Percentiles rank a stretch among this genome's conserved stretches.
Conservation (phyloP, 2,888 invertebrate species). For the Caenorhabditis doughertyi region DNA sequence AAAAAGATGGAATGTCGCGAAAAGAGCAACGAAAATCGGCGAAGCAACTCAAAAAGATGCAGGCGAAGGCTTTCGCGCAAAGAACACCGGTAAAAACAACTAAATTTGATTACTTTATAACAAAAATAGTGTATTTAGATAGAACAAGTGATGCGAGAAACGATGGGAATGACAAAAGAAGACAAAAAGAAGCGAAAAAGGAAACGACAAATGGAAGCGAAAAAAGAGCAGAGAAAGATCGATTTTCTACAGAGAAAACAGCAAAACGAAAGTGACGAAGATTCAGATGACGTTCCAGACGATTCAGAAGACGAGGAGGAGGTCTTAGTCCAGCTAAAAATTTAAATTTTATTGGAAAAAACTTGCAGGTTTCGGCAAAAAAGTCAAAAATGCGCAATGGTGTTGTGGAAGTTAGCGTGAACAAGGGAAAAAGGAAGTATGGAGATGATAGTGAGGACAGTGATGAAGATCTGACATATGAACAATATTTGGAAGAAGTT, state of each 20-base stretch:
- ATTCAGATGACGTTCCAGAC: constrained; percentile 7
- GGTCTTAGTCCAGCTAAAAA: background rate
- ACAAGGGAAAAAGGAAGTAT: constrained; percentile 61
- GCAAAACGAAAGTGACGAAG: constrained; percentile 14
- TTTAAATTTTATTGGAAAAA: background rate
- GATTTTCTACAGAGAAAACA: constrained; percentile 33
- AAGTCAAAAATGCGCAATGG: constrained; percentile 21
- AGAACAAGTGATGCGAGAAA: constrained; percentile 67
- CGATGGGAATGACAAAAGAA: constrained; percentile 62
- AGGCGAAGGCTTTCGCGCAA: constrained; percentile 66
- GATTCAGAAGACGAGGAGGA: constrained; percentile 44
- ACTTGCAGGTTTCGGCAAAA: constrained; percentile 9
- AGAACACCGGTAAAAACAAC: constrained; percentile 44
- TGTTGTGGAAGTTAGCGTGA: constrained; percentile 57
- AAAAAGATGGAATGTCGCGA: constrained; percentile 55
- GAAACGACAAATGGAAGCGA: constrained; percentile 55
- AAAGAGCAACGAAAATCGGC: constrained; percentile 69
- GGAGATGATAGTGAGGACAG: constrained; percentile 57
- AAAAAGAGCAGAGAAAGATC: constrained; percentile 27
- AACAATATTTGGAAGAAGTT: constrained; percentile 69
- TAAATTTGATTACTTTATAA: background rate
- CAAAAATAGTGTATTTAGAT: constrained; percentile 56
- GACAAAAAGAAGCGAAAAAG: constrained; percentile 63
- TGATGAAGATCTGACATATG: constrained; percentile 69
- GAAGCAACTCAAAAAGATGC: constrained; percentile 73